Base-by-base conservation (phyloP, 2,888 invertebrate genomes). In the Macaria notata region DNA sequence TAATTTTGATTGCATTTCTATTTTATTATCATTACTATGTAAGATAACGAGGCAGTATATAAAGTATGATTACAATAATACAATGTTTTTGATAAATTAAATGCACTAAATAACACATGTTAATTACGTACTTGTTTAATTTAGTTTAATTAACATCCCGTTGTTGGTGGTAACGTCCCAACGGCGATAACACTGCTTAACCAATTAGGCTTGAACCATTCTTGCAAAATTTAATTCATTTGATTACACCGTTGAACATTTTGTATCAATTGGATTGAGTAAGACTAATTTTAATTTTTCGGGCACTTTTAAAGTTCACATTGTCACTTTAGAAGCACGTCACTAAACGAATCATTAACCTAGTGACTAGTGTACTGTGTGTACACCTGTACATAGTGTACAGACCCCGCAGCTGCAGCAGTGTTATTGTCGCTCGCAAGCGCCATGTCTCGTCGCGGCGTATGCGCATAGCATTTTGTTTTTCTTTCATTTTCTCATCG, bases 401-500 rank as follows among this genome's bases (percentile, higher is more conserved):
- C 64, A 71, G 75, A 75, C 51, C 45, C 44, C 77, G 73, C 50
- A 50, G 55, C 66, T 69, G 71, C 72, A 73, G 83, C 89, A 88
- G 88, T 88, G 88, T 87, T 59, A 59, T 59, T 90, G 88, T 70
- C 75, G 74, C 73, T 73, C 78, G 80, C 81, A 72, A 76, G 79
- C 79, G 76, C 84, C 81, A 80, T 75, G 78, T 80, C 74, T 81
- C 84, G 83, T 83, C 84, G 87, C 85, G 79, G 83, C 83, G 83
- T 86, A 74, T 86, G 89, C 88, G 90, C 90, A 89, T 86, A 89
- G 90, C 86, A 88, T 90, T 89, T 83, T 86, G 72, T 86, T 86
- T 87, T 87, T 86, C 88, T 91, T 88, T 91, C 90, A 89, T 91
- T 91, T 85, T 86, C 80, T 82, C 89, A 88, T 88, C 84, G 85